Conservation (phyloP, 53 echinoderm and acorn worm genomes). For the Crossaster papposus region DNA sequence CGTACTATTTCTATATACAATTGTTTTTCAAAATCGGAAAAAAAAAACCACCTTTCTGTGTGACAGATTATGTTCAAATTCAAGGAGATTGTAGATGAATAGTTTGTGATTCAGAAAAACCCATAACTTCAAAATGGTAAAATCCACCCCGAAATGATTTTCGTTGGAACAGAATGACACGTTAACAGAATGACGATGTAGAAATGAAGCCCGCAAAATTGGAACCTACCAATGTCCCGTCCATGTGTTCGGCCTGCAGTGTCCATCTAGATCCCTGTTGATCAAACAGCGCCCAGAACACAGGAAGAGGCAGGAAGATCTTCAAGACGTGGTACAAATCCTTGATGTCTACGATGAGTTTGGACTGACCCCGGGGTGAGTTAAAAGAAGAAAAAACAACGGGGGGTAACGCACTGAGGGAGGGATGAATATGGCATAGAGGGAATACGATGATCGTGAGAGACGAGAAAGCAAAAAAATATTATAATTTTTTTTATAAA, state of each 20-base stretch:
- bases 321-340: conserved; percentile 84
- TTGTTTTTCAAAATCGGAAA: too few relatives aligned
- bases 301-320: conserved; percentile 86
- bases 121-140: too few relatives aligned
- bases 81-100: too few relatives aligned
- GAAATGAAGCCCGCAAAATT: neutral
- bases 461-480: conserved; percentile 9
- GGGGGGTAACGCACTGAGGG: conserved; percentile 19
- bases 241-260: conserved; percentile 96
- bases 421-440: neutral
- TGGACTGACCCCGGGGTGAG: conserved; percentile 49
- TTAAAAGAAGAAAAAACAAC: too few relatives aligned
- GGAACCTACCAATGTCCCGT: conserved; percentile 81
- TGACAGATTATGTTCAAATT: too few relatives aligned
- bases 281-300: conserved; percentile 99
- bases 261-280: conserved; percentile 99
- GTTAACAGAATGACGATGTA: neutral
- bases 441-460: neutral
- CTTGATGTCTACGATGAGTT: conserved; percentile 87
- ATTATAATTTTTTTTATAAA: too few relatives aligned
- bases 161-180: neutral
- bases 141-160: too few relatives aligned
- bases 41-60: too few relatives aligned
- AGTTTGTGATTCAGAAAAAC: too few relatives aligned
- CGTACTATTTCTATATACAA: too few relatives aligned